Evolutionary conservation across 2,113 vertebrate species (phyloP), one percentile per base, ranked within the genome.

Genomic region (Mola mola): DNA sequence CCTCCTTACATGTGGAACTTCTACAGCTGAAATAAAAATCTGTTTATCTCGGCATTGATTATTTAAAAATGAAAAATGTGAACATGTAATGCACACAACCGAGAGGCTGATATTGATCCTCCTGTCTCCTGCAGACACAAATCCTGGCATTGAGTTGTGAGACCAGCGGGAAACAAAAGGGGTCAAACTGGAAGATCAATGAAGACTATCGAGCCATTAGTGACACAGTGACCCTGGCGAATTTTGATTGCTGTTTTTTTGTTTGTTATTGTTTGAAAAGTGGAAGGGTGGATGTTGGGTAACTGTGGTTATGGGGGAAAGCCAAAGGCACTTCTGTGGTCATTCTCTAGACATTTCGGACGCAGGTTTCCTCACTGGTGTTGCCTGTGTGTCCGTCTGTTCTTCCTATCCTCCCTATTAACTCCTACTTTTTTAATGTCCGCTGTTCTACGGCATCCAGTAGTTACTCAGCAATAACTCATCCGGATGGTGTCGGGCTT

Each of bases 141-240:
- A 73, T 79, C 75, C 56, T 38, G 19, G 59, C 56, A 58, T 15
- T 19, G 68, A 49, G 21, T 43, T 13, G 48, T 3, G 2, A 52
- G 41, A 19, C 53, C 50, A 6, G 58, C 11, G 19, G 64, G 58
- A 72, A 75, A 33, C 15, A 28, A 67, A 34, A 75, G 65, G 46
- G 56, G 41, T 12, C 24, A 58, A 75, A 63, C 42, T 13, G 46
- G 17, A 60, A 44, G 40, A 87, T 84, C 82, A 66, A 85, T 87
- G 77, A 50, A 49, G 57, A 60, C 48, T 67, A 75, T 74, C 76
- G 68, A 76, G 48, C 67, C 62, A 78, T 85, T 82, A 82, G 81
- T 44, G 67, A 63, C 53, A 38, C 50, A 1, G 38, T 25, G 56
- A 72, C 79, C 58, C 62, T 15, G 59, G 4, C n/a, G n/a, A n/a